Evolutionary conservation across 1,140 invertebrate genomes (phyloP).

Genomic region (Psix sp.): DNA sequence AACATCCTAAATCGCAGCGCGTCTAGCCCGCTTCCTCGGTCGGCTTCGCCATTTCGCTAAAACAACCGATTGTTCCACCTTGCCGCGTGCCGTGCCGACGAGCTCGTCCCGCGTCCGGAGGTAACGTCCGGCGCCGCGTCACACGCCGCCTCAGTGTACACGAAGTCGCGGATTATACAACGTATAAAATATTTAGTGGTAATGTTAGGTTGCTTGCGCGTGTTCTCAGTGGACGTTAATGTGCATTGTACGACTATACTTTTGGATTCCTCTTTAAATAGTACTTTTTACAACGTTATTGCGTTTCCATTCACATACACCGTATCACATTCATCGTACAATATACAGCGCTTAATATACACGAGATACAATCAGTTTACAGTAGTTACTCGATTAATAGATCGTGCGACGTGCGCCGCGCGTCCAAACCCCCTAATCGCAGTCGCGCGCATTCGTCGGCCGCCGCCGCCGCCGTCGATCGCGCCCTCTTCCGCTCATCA

Average conservation of each 20-base stretch:
- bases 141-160: constrained; percentile 25
- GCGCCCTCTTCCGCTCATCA: constrained; percentile 39
- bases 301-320: constrained; percentile 34
- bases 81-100: too few relatives aligned
- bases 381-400: constrained; percentile 31
- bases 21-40: constrained; percentile 4
- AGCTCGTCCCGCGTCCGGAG: too few relatives aligned
- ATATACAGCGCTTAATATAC: constrained; percentile 50
- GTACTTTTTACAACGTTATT: constrained; percentile 49
- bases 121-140: constrained; percentile 17
- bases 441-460: too few relatives aligned
- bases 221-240: constrained; percentile 47
- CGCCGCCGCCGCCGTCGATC: too few relatives aligned
- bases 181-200: constrained; percentile 41
- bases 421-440: neutral
- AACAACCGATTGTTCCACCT: too few relatives aligned
- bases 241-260: constrained; percentile 54
- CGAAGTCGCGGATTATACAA: constrained; percentile 36
- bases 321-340: constrained; percentile 49
- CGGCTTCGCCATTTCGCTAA: constrained; percentile 37
- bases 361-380: constrained; percentile 33
- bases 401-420: constrained; percentile 22
- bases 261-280: constrained; percentile 39
- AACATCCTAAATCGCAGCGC: constrained; percentile 34
- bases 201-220: constrained; percentile 43